Evolutionary conservation across 2,113 vertebrate species (phyloP), one percentile per base, ranked within the genome.

Genomic region (Lethenteron reissneri): DNA sequence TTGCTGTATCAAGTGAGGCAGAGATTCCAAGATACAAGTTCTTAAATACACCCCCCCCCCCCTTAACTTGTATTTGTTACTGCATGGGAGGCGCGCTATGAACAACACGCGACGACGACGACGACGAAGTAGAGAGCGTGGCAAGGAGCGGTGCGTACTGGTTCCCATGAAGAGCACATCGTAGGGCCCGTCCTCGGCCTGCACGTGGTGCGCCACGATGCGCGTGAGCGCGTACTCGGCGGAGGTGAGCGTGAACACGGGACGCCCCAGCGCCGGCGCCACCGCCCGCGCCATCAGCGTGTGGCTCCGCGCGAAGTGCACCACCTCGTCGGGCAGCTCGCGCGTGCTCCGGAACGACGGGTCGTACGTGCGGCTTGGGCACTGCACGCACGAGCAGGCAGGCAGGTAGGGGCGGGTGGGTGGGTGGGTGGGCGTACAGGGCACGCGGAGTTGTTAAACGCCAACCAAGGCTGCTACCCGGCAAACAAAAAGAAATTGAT

Each of bases 101-200:
- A 41, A 41, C 3, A 41, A 41, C 41, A 41, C 41, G 41, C 6
- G 41, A 41, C 41, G 41, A 41, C 6, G 41, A 41, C 41, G 5
- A 41, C 41, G 41, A 41, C 41, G 41, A 41, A 25, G 25, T 5
- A 5, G 6, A 41, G 41, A 41, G 41, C 41, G 41, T 41, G 41
- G 41, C 41, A 41, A 41, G 41, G 41, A 5, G 41, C 41, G 6
- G 41, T 41, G 6, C 41, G 41, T 78, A 97, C 92, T 91, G 85
- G 94, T 97, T 71, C 90, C 94, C 8, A 99, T 81, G 76, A 99
- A 97, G 83, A 97, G 89, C 60, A 99, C 90, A 10, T 94, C 89
- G 11, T 99, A 97, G 1, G 89, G 92, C 6, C 94, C 94, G 0
- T 99, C 94, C 76, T 97, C 91, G 15, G 92, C 91, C 25, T 82